These are phyloP conservation scores for Callopanchax toddi DNA, from an alignment of 2,113 vertebrate species.

Conservation along the genomic window DNA sequence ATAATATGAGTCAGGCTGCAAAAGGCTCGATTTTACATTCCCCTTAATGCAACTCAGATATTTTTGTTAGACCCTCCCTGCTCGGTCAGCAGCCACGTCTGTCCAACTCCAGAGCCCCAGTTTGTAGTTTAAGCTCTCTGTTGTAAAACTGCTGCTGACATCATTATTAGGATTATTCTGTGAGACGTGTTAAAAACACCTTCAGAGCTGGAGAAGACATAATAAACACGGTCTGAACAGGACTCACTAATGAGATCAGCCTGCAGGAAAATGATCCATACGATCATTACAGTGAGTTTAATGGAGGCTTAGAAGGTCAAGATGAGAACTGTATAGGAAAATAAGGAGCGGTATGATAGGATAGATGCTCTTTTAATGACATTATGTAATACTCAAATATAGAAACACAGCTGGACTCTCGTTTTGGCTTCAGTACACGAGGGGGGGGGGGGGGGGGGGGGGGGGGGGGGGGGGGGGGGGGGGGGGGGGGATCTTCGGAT, in stretches of 20 bases:
- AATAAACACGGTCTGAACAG: conserved; percentile 8
- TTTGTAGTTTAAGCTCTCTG: conserved; percentile 3
- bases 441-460: too few relatives aligned
- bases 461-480: too few relatives aligned
- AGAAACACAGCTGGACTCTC: not conserved
- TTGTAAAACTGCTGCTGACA: conserved; percentile 14
- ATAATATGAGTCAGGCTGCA: not conserved
- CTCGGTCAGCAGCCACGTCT: conserved; percentile 31
- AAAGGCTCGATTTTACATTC: conserved; percentile 13
- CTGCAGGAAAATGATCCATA: too few relatives aligned
- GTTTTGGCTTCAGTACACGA: conserved; percentile 17
- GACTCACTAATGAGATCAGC: not conserved
- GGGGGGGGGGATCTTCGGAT: too few relatives aligned
- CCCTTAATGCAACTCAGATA: conserved; percentile 1
- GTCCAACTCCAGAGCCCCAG: not conserved
- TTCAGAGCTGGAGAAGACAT: conserved; percentile 10
- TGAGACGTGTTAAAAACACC: conserved; percentile 11
- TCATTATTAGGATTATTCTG: conserved; percentile 26
- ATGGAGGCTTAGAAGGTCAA: too few relatives aligned
- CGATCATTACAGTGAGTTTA: not conserved
- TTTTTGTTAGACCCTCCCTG: conserved; percentile 29
- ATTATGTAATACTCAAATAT: conserved; percentile 22
- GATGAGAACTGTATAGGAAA: not conserved
- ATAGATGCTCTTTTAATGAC: not conserved
- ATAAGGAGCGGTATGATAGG: not conserved